Base-by-base conservation (phyloP, 1,140 invertebrate genomes). In the Sycophila sp. region DNA sequence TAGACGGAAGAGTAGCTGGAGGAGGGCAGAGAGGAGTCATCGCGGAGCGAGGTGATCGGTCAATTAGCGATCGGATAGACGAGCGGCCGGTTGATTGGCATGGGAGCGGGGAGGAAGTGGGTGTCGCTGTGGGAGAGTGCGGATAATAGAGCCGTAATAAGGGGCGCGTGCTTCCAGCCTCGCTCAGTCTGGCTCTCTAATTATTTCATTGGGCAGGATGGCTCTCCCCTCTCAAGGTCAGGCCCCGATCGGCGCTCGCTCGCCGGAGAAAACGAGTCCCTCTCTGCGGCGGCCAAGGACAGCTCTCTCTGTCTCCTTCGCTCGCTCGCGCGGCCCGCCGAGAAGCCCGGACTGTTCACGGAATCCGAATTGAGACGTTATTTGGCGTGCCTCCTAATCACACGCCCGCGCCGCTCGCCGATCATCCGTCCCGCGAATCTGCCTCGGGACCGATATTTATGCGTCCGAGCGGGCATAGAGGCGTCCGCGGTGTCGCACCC, bases 341-440 rank as follows among this genome's bases (percentile, higher is more conserved):
- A n/a, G n/a, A 11, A 2, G 51, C 51, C n/a, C n/a, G n/a, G n/a
- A n/a, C n/a, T n/a, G n/a, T n/a, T n/a, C n/a, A n/a, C n/a, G n/a
- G n/a, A n/a, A n/a, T 34, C 28, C 75, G 79, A 83, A 84, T 84
- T 81, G 83, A 84, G 83, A 83, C 78, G 82, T 84, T 83, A 84
- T 83, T 83, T 78, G 79, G 81, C 83, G 81, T 83, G 83, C 80
- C 77, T 77, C 49, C n/a, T n/a, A n/a, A n/a, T 49, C 51, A 45
- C 51, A 45, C 51, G 53, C 64, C 34, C 60, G 64, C 38, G 34
- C 26, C 53, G 38, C 22, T 30, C 40, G 40, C 30, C 53, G 65
- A 47, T 22, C 19, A 47, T 47, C 38, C 17, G n/a, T 49, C 26
- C 28, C 40, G 40, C n/a, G n/a, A 10, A n/a, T 42, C 40, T 10